phyloP scores from a whole-genome alignment of 2,888 invertebrate genomes.

The Synergus laeviventris region DNA sequence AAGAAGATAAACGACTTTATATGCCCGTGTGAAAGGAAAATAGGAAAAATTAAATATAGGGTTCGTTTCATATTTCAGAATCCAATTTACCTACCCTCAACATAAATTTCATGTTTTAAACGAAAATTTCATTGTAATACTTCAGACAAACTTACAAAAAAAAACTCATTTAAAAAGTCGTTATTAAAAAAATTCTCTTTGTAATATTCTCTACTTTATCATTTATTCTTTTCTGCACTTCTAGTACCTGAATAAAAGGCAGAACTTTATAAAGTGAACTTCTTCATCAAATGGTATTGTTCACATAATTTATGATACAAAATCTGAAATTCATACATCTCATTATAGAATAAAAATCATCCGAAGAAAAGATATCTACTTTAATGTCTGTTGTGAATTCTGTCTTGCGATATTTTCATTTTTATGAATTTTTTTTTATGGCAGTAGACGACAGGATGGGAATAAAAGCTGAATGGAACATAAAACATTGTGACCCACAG shows the following conservation, averaged over 20 bases:
- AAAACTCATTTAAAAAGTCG: background rate
- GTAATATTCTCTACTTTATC: background rate
- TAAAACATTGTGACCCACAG: background rate
- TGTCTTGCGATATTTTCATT: background rate
- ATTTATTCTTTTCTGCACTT: background rate
- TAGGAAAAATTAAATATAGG: constrained; percentile 4
- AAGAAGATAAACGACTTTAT: constrained; percentile 26
- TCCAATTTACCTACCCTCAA: background rate
- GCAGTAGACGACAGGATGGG: background rate
- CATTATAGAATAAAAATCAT: background rate
- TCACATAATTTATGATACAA: background rate
- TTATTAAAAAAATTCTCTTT: background rate
- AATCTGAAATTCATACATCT: background rate
- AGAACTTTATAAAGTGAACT: background rate
- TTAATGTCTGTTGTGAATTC: background rate
- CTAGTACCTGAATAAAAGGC: background rate
- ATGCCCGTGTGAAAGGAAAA: background rate
- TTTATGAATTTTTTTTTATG: background rate
- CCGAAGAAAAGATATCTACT: background rate
- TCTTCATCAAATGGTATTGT: background rate
- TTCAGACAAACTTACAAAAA: background rate
- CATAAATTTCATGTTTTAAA: background rate
- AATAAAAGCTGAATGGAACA: background rate
- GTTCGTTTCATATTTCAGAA: background rate
- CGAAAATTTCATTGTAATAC: background rate